Evolutionary conservation across 2,113 vertebrate genomes (phyloP), one percentile per base, ranked within the genome.

Genomic region (Ageneiosus marmoratus): DNA sequence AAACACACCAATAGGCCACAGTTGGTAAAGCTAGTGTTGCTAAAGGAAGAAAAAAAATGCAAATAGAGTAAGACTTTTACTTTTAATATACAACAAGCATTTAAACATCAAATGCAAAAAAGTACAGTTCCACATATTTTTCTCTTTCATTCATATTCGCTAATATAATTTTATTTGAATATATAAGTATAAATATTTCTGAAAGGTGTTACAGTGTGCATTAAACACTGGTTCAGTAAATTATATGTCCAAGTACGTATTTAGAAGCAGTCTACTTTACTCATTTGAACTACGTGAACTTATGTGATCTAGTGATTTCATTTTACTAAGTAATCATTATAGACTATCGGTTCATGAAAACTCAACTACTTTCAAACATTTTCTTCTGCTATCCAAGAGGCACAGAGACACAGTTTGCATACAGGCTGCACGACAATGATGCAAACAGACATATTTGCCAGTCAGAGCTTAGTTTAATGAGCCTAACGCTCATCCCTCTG

Each of bases 331-430:
- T 60, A 63, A 24, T 75, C 46, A 63, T 48, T n/a, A 82, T 50
- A n/a, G 29, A 24, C 41, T 60, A 58, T 50, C 56, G 13, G 37
- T 72, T 58, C 62, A 41, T 80, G 62, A 41, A 46, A 72, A 75
- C 53, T 37, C 34, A 51, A 76, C 44, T 83, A 50, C 82, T 81
- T 79, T 78, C 78, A 84, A 24, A 32, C 4, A 67, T 83, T 69
- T n/a, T 77, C 80, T 82, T 77, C 78, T 50, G 50, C 58, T 70
- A 83, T 89, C 90, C 84, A 91, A 91, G 86, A 79, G 65, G 41
- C 56, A 53, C 29, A 87, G 77, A 91, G 86, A 90, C 87, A 89
- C 87, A 89, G 92, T 94, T 94, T 94, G 92, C 93, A 93, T 93
- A 91, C 85, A 84, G 78, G 62, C 87, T 84, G 55, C 65, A 79